Evolutionary conservation across 2,888 invertebrate genomes (phyloP).

Genomic region (Lutraria lutraria): DNA sequence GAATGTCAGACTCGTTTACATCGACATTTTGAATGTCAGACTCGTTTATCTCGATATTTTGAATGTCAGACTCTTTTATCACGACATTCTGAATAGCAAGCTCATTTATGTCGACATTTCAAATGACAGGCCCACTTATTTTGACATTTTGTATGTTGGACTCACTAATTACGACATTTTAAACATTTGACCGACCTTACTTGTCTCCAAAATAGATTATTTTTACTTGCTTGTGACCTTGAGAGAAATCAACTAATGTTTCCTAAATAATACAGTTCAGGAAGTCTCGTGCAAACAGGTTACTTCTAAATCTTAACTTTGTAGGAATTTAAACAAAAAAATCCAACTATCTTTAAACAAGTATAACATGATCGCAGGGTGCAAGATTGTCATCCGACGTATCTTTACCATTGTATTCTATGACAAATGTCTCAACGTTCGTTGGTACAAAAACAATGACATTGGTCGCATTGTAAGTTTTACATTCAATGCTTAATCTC

Average conservation of each 20-base stretch:
- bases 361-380: not conserved
- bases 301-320: not conserved
- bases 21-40: no score
- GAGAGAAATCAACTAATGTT: not conserved
- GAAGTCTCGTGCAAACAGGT: not conserved
- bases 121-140: no score
- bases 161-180: no score
- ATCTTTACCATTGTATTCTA: not conserved
- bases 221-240: not conserved
- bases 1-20: no score
- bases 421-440: not conserved
- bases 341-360: not conserved
- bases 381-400: not conserved
- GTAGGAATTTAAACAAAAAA: constrained; percentile 5
- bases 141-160: no score
- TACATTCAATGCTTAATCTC: constrained; percentile 19
- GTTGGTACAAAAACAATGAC: not conserved
- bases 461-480: not conserved
- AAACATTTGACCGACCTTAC: no score
- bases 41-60: no score
- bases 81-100: no score
- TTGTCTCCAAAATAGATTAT: not conserved
- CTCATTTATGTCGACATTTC: no score
- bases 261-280: not conserved
- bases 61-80: no score